Base-by-base conservation (phyloP, 2,797 vertebrate species). In the Heliangelus exortis region DNA sequence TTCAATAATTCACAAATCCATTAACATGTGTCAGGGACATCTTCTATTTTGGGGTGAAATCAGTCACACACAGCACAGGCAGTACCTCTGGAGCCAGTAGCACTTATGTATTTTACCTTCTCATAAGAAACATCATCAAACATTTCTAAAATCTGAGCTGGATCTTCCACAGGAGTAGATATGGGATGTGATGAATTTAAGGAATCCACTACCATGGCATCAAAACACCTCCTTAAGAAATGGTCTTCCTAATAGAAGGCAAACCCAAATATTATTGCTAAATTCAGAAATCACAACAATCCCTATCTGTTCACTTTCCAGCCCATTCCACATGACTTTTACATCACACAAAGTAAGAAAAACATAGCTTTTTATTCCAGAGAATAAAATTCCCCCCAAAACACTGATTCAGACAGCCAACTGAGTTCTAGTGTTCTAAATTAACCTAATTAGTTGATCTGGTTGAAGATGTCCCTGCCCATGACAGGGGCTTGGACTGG, bases 51-150 rank as follows among this genome's bases (percentile, higher is more conserved):
- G 14, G 18, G 23, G 15, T n/a, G n/a, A 55, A 36, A 41, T 23
- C 28, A 33, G 19, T 41, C 28, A 43, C n/a, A 29, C 9, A 14
- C 1, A 31, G 28, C 7, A 51, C 53, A 71, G 12, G 39, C 15
- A 65, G 45, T 19, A 29, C 31, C 69, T n/a, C 8, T 7, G 29
- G n/a, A 16, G 58, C 4, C 36, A 41, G 16, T 4, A 59, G 43
- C 36, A 65, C 43, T 54, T 75, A 55, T 3, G 28, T 41, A 25
- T 61, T 77, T 95, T 95, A 99, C 99, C 98, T 99, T 99, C 26
- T 98, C 98, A 50, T 99, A 99, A 8, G 99, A 99, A 82, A 99
- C 98, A 4, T 98, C 96, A 66, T 99, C 99, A 87, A 99, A 99
- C 98, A 99, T 99, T 97, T 99, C 99, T 96, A 95, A 97, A 96